Base-by-base conservation (phyloP, 1,140 invertebrate genomes). In the Heterodera schachtii region DNA sequence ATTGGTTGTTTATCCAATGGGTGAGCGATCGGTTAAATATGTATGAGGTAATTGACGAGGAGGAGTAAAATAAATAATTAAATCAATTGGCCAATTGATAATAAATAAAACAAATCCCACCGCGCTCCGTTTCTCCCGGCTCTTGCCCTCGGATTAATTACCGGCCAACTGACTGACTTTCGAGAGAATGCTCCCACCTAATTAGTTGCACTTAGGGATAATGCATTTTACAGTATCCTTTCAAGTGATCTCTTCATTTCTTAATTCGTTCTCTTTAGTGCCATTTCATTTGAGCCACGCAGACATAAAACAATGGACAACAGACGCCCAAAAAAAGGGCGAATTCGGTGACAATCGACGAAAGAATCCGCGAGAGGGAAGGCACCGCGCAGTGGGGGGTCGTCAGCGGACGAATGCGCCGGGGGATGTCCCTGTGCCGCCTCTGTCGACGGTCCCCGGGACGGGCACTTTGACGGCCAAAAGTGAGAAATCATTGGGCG, bases 401-500 rank as follows among this genome's bases (percentile, higher is more conserved):
- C 31, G 69, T 13, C 69, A 43, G 69, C 69, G 44, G 69, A 13
- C 69, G 57, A n/a, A 64, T 4, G 57, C 19, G 57, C 57, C 57
- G 57, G 13, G 3, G 57, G 57, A n/a, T 49, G 43, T n/a, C 75
- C 3, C 43, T 60, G 13, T 64, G 2, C 21, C 77, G 44, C 47
- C 52, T 31, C 69, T 70, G 64, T 71, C 47, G 47, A 78, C 46
- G 52, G 70, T 78, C 47, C 31, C 77, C 16, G 41, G n/a, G 41
- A 77, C 75, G 19, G 77, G 64, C 5, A 21, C 77, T 64, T 69
- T 78, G 60, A 78, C 77, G 21, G 77, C 70, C 13, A 78, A 78
- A 69, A 78, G 77, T 21, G 77, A 78, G 47, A 78, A 78, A 69
- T 78, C 77, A 13, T 46, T 78, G 57, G 64, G 77, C 21, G 77